Conservation (phyloP, 2,113 vertebrate genomes). For the Rattus norvegicus region DNA sequence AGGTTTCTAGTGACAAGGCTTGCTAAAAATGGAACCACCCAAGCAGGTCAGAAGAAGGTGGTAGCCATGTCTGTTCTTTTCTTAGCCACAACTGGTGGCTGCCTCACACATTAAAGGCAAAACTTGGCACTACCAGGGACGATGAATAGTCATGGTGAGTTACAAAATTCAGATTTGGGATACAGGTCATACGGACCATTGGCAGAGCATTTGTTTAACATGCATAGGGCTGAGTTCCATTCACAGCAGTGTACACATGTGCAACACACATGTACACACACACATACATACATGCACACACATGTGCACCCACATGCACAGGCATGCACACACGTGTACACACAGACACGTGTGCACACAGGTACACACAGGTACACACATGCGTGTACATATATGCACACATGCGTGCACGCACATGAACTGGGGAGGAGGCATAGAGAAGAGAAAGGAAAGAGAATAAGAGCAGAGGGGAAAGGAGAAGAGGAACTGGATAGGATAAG, state of each 20-base stretch:
- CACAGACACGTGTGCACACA: not conserved
- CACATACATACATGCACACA: too few species aligned
- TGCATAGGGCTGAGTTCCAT: not conserved
- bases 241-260: not conserved
- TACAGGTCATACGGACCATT: too few species aligned
- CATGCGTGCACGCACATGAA: not conserved
- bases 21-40: not conserved
- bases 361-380: not conserved
- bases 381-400: not conserved
- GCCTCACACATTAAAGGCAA: not conserved
- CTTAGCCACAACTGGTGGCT: not conserved
- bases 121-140: not conserved
- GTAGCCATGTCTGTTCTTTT: not conserved
- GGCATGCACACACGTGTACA: not conserved
- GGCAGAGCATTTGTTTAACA: not conserved
- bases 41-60: not conserved
- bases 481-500: not conserved
- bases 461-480: not conserved
- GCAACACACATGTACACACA: not conserved
- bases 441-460: not conserved
- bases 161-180: too few species aligned
- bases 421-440: not conserved
- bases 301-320: not conserved
- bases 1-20: too few species aligned
- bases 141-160: rapidly evolving